Conservation (phyloP, 2,113 vertebrate species). For the Irena cyanogastra region DNA sequence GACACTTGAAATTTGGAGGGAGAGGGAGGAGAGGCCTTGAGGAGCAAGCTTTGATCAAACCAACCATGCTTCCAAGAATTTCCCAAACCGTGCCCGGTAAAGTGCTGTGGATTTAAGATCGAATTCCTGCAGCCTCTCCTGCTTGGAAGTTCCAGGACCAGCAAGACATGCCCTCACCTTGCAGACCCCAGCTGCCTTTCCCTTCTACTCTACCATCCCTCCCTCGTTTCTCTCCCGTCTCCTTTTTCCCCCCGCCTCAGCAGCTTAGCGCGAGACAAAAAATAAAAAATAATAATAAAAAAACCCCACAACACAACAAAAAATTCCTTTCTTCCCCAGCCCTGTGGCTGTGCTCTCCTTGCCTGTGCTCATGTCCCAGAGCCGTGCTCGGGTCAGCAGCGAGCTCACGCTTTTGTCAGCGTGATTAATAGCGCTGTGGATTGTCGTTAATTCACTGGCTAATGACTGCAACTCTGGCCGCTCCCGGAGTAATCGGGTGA, state of each 20-base stretch:
- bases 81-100: neutral
- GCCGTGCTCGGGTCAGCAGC: constrained; percentile 79
- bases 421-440: constrained; percentile 97
- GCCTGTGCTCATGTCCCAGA: constrained; percentile 67
- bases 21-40: neutral
- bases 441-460: constrained; percentile 99
- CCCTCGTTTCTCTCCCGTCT: neutral
- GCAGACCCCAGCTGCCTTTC: neutral
- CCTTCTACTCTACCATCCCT: neutral
- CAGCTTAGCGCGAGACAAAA: neutral
- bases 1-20: neutral
- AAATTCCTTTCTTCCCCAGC: constrained; percentile 19
- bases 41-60: neutral
- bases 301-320: neutral
- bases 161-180: neutral
- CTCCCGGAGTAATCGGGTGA: constrained; percentile 92
- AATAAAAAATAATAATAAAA: neutral
- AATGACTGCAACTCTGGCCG: constrained; percentile 93
- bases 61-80: neutral
- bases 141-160: accelerated
- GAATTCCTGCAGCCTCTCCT: too few relatives aligned
- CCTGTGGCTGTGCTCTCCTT: constrained; percentile 32
- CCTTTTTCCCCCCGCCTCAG: neutral
- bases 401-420: constrained; percentile 93
- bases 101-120: accelerated